Percentiles rank a stretch among this genome's conserved stretches.
phyloP scores from a whole-genome alignment of 2,113 vertebrate species.

The Antechinus flavipes region DNA sequence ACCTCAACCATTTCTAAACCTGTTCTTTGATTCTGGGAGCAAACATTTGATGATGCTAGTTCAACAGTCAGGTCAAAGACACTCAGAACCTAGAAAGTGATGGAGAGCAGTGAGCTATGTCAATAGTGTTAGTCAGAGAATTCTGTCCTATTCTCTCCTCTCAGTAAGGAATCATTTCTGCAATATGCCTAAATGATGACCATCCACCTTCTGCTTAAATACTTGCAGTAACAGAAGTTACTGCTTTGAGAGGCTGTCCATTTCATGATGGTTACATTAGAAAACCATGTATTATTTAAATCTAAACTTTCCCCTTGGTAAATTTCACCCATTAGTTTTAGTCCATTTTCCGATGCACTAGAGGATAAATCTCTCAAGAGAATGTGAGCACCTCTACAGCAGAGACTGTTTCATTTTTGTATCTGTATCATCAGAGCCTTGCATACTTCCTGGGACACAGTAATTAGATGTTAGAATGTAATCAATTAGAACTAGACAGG shows the following conservation, averaged over 20 bases:
- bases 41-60: neutral
- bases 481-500: neutral
- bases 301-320: neutral
- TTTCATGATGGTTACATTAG: neutral
- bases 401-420: neutral
- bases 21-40: neutral
- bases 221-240: neutral
- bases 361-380: conserved; percentile 8
- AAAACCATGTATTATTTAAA: neutral
- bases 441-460: neutral
- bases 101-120: neutral
- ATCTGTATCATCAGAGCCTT: neutral
- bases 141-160: neutral
- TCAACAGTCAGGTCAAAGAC: neutral
- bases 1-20: neutral
- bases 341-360: conserved; percentile 26
- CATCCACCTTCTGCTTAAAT: neutral
- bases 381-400: neutral
- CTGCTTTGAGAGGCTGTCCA: neutral
- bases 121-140: neutral
- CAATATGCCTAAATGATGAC: neutral
- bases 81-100: neutral
- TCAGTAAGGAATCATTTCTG: neutral
- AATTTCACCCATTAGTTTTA: conserved; percentile 35
- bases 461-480: neutral